Base-by-base conservation (phyloP, 2,888 invertebrate species). In the Athetis lepigone region DNA sequence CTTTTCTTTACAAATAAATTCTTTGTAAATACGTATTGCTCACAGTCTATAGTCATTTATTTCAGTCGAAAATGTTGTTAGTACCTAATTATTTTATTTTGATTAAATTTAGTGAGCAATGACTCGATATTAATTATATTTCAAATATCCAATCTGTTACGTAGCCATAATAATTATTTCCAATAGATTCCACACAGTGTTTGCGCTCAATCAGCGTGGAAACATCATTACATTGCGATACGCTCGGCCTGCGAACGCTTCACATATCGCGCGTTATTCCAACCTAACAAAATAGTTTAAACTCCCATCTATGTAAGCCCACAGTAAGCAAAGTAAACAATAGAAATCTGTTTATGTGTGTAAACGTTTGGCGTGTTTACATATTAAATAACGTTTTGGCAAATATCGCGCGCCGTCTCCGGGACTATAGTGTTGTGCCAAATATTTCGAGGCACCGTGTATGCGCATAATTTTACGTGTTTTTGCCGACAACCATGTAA, bases 371-470 rank as follows among this genome's bases (percentile, higher is more conserved):
- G 39, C 36, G 52, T 63, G 76, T 63, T 67, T 64, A 72, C 72
- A 71, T 75, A 82, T 79, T 70, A 77, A 75, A 77, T 75, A 76
- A 71, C 64, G 69, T 70, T 72, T 70, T 63, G 51, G 69, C 60
- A 77, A 78, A 82, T 77, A 75, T 67, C 65, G 56, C 49, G 49
- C 55, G 52, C 68, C 59, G 57, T 65, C 79, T 74, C 80, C 64
- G 43, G 45, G 70, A 45, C 74, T 79, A 69, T 66, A 69, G 77
- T 77, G 62, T 58, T 76, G 78, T 75, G 81, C 84, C 85, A 87
- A 88, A 89, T 86, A 87, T 86, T 77, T 68, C 76, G 62, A 58
- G 73, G 73, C 55, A 57, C 74, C 91, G 90, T 90, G 90, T 88
- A 84, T 87, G 86, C 84, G 90, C 90, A 90, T 86, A 85, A 85